phyloP scores from a whole-genome alignment of 2,888 invertebrate genomes.

The Keiferia lycopersicella region DNA sequence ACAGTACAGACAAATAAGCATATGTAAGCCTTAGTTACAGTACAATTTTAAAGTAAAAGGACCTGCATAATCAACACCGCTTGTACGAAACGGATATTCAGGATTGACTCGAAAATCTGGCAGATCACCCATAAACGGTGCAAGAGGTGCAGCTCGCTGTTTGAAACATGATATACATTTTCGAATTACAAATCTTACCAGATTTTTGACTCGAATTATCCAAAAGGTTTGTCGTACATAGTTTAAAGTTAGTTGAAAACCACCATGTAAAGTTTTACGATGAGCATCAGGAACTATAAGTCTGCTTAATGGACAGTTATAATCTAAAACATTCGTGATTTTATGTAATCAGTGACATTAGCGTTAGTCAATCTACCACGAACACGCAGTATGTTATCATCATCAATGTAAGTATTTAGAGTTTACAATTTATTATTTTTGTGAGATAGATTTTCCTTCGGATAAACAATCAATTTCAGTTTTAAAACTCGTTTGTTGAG shows the following conservation, averaged over 20 bases:
- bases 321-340: slow-evolving; percentile 30
- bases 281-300: slow-evolving; percentile 33
- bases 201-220: slow-evolving; percentile 28
- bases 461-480: slow-evolving; percentile 5
- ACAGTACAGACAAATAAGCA: slow-evolving; percentile 33
- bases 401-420: slow-evolving; percentile 18
- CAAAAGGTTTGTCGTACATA: slow-evolving; percentile 28
- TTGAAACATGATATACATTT: slow-evolving; percentile 32
- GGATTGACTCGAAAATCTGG: slow-evolving; percentile 29
- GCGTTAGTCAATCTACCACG: slow-evolving; percentile 33
- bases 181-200: slow-evolving; percentile 24
- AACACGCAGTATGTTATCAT: slow-evolving; percentile 27
- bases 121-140: slow-evolving; percentile 29
- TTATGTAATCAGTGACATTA: slow-evolving; percentile 23
- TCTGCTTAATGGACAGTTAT: slow-evolving; percentile 28
- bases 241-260: slow-evolving; percentile 31
- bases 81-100: slow-evolving; percentile 27
- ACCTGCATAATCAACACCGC: slow-evolving; percentile 33
- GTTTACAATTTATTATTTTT: slow-evolving; percentile 6
- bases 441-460: slow-evolving; percentile 13
- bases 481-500: slow-evolving; percentile 9
- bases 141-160: slow-evolving; percentile 20
- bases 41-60: slow-evolving; percentile 30
- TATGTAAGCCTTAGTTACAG: slow-evolving; percentile 28
- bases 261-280: slow-evolving; percentile 32